Percentiles rank a stretch among this genome's conserved stretches.
These are phyloP conservation scores for Caenorhabditis remanei DNA, from an alignment of 1,140 invertebrate genomes.

Conservation along the genomic window DNA sequence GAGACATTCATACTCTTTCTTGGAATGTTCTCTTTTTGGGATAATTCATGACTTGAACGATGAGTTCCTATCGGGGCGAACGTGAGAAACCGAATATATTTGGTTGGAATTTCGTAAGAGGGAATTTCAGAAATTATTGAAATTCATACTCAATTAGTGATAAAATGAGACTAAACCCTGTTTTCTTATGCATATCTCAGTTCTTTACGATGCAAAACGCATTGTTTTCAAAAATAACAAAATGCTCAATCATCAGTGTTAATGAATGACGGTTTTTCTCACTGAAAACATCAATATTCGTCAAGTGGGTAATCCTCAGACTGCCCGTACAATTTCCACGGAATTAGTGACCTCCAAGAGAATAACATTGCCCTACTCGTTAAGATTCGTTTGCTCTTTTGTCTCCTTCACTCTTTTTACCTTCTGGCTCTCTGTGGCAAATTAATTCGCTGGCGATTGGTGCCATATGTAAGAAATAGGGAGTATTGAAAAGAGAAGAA, in stretches of 20 bases:
- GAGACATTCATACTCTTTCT: neutral
- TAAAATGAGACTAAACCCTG: too few relatives aligned
- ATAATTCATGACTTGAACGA: neutral
- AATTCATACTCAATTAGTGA: too few relatives aligned
- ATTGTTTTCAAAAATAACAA: too few relatives aligned
- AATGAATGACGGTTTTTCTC: too few relatives aligned
- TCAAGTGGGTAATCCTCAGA: slow-evolving; percentile 11
- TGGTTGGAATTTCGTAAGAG: too few relatives aligned
- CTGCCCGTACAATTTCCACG: neutral
- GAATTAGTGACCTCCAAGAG: slow-evolving; percentile 17
- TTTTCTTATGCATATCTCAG: too few relatives aligned
- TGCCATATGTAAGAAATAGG: slow-evolving; percentile 40
- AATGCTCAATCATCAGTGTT: too few relatives aligned
- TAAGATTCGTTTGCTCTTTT: neutral
- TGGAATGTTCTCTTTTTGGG: neutral
- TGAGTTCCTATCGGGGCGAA: neutral
- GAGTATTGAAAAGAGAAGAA: neutral
- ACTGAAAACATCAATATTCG: neutral
- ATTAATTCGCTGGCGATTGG: slow-evolving; percentile 39
- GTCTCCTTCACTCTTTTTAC: neutral
- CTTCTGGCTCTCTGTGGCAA: slow-evolving; percentile 30
- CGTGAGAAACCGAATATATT: neutral
- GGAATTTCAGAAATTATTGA: too few relatives aligned
- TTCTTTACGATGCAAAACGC: too few relatives aligned
- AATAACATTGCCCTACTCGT: slow-evolving; percentile 2